Base-by-base conservation (phyloP, 92 coral and sea anemone genomes). In the Zoanthus sansibaricus region DNA sequence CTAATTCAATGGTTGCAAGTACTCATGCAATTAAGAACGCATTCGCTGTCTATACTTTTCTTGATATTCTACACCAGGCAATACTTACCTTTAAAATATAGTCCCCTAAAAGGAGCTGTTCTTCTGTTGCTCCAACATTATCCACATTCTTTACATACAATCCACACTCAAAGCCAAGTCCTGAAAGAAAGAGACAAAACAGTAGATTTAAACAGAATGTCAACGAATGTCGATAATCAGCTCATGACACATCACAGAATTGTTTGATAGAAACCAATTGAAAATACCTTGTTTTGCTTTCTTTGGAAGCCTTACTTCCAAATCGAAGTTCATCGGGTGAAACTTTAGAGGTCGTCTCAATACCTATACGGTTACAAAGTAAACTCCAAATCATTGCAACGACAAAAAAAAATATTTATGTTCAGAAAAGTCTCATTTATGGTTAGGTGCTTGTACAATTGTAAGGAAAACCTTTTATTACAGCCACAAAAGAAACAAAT, bases 111-210 rank as follows among this genome's bases (percentile, higher is more conserved):
- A 93, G 92, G 31, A 97, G 79, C 49, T 93, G 96, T 64, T 67
- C 84, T 16, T 90, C 89, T 56, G 95, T 86, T n/a, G 87, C 42
- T 45, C 92, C 92, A 10, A 84, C 93, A 45, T 90, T 85, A 54
- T 86, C 66, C 31, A 93, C 86, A 51, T 93, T 87, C 52, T 95
- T 95, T 9, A 97, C 92, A 82, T 97, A 97, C 44, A 97, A 85
- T 11, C 99, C 98, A 76, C 99, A 97, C 45, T 97, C 98, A 48
- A 97, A 93, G 6, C 98, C 99, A 76, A 92, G 91, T 76, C 98
- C 99, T 97, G 17, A 7, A 64, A 58, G 68, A 37, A 5, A 74
- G 4, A 37, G 42, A 17, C 48, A 45, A 30, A 44, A 13, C 17
- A 67, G 11, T 20, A n/a, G 69, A n/a, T 62, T 25, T 62, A 62